Evolutionary conservation across 1,140 invertebrate species (phyloP), one percentile per base, ranked within the genome.

Genomic region (Drosophila trapezifrons): DNA sequence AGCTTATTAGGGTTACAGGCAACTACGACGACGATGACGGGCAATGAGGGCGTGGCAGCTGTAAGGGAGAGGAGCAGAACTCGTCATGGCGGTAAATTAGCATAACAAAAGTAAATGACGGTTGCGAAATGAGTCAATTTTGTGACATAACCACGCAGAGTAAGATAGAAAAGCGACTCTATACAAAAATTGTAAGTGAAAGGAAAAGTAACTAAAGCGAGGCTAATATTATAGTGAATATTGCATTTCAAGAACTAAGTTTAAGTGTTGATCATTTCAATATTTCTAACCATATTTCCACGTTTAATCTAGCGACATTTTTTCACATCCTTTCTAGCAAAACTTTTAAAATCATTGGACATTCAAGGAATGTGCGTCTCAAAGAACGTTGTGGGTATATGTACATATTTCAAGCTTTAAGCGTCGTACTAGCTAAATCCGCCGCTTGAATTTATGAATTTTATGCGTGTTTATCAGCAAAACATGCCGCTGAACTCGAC

Each of bases 401-500:
- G 70, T 66, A 79, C 7, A 54, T 37, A 54, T 87, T 83, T 87
- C 71, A 70, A 83, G 76, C 84, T 86, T 83, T 57, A 83, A 79
- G 64, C 27, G 43, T 59, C 65, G 47, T 45, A 42, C 63, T 69
- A 70, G 45, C 75, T 54, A 76, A 87, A 78, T 71, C 66, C 51
- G 59, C 42, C 37, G 38, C 69, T 72, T 20, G 76, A 87, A 86
- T 86, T 86, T 86, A 86, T 86, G 83, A 86, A 86, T 86, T 86
- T 79, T 45, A 87, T 83, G 83, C 84, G 83, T 87, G 83, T 73
- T 86, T 86, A 86, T 86, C 83, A 87, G 83, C 47, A 76, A 78
- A 86, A 79, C 82, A 87, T 76, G 83, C 79, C 75, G 58, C 46
- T 58, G 83, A 70, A 55, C 49, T 20, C 40, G 42, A 47, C 65